Evolutionary conservation across 2,113 vertebrate species (phyloP).

Genomic region (Chroicocephalus ridibundus): DNA sequence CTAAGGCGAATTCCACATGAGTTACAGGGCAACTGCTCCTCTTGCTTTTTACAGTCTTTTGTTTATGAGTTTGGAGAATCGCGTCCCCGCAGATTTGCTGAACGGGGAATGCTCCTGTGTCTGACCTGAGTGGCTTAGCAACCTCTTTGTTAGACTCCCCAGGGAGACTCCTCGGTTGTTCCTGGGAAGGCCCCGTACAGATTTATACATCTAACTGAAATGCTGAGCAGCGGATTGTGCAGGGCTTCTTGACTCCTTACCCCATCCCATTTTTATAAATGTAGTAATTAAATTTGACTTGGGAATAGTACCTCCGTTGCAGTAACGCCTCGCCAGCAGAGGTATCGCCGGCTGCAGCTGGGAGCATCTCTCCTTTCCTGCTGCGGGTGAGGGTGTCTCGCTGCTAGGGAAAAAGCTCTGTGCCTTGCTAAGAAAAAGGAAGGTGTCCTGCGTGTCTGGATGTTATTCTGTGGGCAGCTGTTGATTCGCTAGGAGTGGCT

Average conservation of each 20-base stretch:
- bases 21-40: neutral
- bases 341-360: neutral
- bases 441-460: neutral
- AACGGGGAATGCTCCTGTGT: neutral
- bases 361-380: neutral
- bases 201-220: neutral
- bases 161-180: constrained; percentile 5
- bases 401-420: neutral
- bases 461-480: neutral
- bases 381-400: neutral
- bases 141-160: constrained; percentile 30
- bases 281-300: neutral
- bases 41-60: neutral
- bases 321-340: neutral
- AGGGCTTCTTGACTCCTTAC: neutral
- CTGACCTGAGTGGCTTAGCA: constrained; percentile 57
- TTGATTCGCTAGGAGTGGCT: neutral
- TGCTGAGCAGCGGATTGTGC: neutral
- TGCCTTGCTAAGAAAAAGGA: neutral
- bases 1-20: neutral
- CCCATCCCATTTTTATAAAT: neutral
- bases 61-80: constrained; percentile 20
- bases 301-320: neutral
- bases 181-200: neutral
- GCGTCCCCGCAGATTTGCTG: neutral